These are phyloP conservation scores for Nesidiocoris tenuis DNA, from an alignment of 2,888 invertebrate genomes.

Conservation along the genomic window DNA sequence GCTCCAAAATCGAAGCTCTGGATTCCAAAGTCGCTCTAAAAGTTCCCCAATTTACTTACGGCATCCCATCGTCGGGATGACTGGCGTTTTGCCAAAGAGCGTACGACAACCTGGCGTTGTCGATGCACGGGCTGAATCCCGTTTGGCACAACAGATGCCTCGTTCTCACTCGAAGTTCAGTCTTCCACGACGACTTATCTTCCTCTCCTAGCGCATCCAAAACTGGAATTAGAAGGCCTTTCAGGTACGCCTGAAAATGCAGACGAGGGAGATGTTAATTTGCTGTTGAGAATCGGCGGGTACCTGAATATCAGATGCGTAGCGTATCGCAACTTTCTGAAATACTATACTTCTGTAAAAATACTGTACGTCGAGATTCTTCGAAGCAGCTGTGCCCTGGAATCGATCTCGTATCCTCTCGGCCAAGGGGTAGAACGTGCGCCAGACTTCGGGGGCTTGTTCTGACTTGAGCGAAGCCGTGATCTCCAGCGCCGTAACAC, in stretches of 20 bases:
- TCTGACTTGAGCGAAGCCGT: constrained; percentile 73
- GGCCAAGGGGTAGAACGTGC: constrained; percentile 80
- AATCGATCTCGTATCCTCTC: constrained; percentile 75
- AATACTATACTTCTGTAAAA: too few species aligned
- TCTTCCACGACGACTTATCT: constrained; percentile 64
- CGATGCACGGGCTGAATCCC: constrained; percentile 74
- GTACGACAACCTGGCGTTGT: constrained; percentile 71
- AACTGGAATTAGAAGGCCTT: constrained; percentile 67
- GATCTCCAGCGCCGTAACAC: constrained; percentile 75
- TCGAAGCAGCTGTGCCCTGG: constrained; percentile 61
- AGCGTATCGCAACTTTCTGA: too few species aligned
- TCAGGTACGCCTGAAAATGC: constrained; percentile 64
- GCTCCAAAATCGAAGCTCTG: too few species aligned
- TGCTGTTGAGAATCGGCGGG: too few species aligned
- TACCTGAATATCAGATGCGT: too few species aligned
- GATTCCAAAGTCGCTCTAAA: too few species aligned
- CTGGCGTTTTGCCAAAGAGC: constrained; percentile 72
- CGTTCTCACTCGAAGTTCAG: constrained; percentile 66
- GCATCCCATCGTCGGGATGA: constrained; percentile 75
- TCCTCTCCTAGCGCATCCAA: constrained; percentile 67
- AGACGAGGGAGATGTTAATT: too few species aligned
- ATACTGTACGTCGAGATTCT: constrained; percentile 68
- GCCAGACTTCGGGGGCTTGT: constrained; percentile 75
- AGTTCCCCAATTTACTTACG: too few species aligned
- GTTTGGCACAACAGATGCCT: constrained; percentile 62